These are phyloP conservation scores for Melipona bicolor DNA, from an alignment of 2,888 invertebrate genomes.

Conservation along the genomic window DNA sequence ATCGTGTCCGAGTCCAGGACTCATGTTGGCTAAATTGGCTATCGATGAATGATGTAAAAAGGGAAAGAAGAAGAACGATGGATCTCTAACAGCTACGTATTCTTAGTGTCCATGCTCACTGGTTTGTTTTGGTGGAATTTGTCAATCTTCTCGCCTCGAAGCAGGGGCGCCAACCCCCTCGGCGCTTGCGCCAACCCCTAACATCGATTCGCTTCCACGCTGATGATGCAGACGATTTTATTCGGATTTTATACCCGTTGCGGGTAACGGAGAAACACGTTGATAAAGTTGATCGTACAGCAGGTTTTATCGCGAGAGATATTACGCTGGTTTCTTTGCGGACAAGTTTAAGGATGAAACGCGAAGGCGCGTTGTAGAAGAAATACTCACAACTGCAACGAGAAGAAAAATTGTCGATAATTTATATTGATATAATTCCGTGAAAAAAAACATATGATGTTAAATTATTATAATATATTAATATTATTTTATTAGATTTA, in stretches of 20 bases:
- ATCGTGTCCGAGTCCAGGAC: constrained; percentile 81
- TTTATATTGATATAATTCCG: too few relatives aligned
- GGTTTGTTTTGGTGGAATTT: constrained; percentile 58
- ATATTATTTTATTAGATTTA: too few relatives aligned
- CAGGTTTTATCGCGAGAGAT: rapidly evolving
- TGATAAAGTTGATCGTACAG: not conserved
- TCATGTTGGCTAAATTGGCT: constrained; percentile 72
- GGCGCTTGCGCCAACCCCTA: constrained; percentile 49
- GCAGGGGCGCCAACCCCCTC: constrained; percentile 35
- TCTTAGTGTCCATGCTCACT: constrained; percentile 42
- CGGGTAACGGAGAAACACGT: constrained; percentile 3
- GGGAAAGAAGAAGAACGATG: constrained; percentile 34
- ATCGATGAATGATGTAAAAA: constrained; percentile 29
- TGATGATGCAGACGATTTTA: not conserved
- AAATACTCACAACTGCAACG: not conserved
- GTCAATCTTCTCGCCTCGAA: constrained; percentile 15
- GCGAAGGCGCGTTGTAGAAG: not conserved
- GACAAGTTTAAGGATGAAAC: not conserved
- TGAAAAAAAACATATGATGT: too few relatives aligned
- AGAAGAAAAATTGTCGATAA: too few relatives aligned
- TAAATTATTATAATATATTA: too few relatives aligned
- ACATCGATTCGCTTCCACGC: constrained; percentile 37
- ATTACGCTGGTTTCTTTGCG: not conserved
- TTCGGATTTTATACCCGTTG: not conserved
- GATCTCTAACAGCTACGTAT: constrained; percentile 34